Conservation (phyloP, 2,797 vertebrate species). For the Lophius americanus region DNA sequence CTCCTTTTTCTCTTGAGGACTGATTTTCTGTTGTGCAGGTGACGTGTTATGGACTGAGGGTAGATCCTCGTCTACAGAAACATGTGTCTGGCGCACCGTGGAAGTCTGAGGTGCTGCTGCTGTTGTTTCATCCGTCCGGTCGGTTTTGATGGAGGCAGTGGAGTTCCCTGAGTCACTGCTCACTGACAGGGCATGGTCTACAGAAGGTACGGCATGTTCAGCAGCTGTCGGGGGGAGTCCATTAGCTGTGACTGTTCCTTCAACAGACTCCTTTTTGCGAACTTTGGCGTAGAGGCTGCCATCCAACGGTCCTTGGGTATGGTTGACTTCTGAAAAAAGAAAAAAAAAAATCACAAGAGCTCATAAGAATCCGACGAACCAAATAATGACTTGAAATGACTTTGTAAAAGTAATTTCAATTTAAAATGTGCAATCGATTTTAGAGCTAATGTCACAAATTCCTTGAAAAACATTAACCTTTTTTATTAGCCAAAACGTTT, state of each 20-base stretch:
- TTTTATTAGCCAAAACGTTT: too few species aligned
- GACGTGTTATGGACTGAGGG: constrained; percentile 23
- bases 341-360: constrained; percentile 25
- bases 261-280: constrained; percentile 94
- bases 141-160: constrained; percentile 96
- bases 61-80: constrained; percentile 45
- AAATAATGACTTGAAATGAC: background rate
- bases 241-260: constrained; percentile 82
- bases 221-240: constrained; percentile 80
- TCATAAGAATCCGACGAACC: constrained; percentile 29
- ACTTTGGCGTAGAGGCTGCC: constrained; percentile 98
- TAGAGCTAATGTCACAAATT: too few species aligned
- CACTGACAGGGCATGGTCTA: constrained; percentile 94
- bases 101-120: constrained; percentile 50
- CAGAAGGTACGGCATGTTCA: constrained; percentile 77
- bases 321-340: constrained; percentile 87
- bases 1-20: constrained; percentile 90
- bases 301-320: constrained; percentile 95
- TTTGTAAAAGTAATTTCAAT: too few species aligned
- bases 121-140: constrained; percentile 91
- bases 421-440: too few species aligned
- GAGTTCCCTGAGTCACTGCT: constrained; percentile 99
- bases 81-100: constrained; percentile 70
- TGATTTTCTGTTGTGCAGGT: constrained; percentile 74
- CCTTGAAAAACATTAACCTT: too few species aligned